These are phyloP conservation scores for Fopius arisanus DNA, from an alignment of 1,140 invertebrate species.

Conservation along the genomic window DNA sequence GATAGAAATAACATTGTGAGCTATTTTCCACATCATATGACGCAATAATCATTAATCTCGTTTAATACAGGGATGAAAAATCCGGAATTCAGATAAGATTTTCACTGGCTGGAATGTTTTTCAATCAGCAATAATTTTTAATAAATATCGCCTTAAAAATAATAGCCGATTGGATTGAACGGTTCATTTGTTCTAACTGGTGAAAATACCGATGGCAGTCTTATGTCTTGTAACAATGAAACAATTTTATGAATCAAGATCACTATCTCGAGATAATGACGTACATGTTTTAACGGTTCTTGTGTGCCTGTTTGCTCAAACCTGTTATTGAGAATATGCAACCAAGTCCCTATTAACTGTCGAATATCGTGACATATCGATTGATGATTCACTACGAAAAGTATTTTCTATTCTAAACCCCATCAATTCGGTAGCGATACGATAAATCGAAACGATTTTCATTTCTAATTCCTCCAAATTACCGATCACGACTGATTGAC, in stretches of 20 bases:
- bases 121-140: not conserved
- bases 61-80: not conserved
- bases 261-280: not conserved
- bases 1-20: slow-evolving; percentile 17
- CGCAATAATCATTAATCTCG: slow-evolving; percentile 16
- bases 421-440: no score
- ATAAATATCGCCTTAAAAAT: no score
- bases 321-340: no score
- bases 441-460: no score
- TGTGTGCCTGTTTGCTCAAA: no score
- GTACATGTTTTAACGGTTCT: not conserved
- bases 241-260: not conserved
- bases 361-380: no score
- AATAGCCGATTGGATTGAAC: not conserved
- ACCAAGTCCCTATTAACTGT: no score
- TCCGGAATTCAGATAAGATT: not conserved
- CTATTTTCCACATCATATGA: not conserved
- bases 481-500: no score
- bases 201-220: not conserved
- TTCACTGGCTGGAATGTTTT: not conserved
- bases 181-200: not conserved
- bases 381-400: no score
- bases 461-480: no score
- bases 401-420: no score
- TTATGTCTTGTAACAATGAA: not conserved